Conservation (phyloP, 2,888 invertebrate genomes). For the Gastrophysa polygoni region DNA sequence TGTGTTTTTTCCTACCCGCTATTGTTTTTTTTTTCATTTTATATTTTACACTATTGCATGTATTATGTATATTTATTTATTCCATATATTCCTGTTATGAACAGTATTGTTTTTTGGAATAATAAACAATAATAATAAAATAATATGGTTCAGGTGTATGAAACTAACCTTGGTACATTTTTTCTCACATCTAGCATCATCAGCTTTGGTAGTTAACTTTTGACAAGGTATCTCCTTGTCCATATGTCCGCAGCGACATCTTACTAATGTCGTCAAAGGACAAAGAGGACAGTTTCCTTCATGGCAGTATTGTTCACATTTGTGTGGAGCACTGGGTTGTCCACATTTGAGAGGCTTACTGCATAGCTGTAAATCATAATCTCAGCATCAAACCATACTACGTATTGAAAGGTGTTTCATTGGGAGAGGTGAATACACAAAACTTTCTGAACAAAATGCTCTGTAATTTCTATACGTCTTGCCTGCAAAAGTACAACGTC, state of each 20-base stretch:
- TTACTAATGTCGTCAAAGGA: slow-evolving; percentile 72
- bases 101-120: too few species aligned
- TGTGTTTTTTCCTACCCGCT: too few species aligned
- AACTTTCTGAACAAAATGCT: too few species aligned
- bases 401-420: too few species aligned
- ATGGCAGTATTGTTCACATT: slow-evolving; percentile 72
- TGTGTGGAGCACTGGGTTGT: slow-evolving; percentile 68
- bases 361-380: slow-evolving; percentile 59
- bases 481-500: too few species aligned
- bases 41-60: too few species aligned
- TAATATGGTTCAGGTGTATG: neutral
- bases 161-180: slow-evolving; percentile 82
- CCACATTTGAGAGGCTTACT: slow-evolving; percentile 73
- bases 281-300: slow-evolving; percentile 80
- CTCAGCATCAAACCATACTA: too few species aligned
- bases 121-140: slow-evolving; percentile 3
- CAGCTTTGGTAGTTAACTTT: slow-evolving; percentile 71
- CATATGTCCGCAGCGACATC: slow-evolving; percentile 86
- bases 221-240: slow-evolving; percentile 80
- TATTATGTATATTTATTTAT: too few species aligned
- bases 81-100: too few species aligned
- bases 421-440: too few species aligned
- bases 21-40: too few species aligned
- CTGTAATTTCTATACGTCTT: too few species aligned
- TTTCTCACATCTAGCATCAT: slow-evolving; percentile 84